Evolutionary conservation across 2,113 vertebrate species (phyloP).

Genomic region (Condylura cristata): DNA sequence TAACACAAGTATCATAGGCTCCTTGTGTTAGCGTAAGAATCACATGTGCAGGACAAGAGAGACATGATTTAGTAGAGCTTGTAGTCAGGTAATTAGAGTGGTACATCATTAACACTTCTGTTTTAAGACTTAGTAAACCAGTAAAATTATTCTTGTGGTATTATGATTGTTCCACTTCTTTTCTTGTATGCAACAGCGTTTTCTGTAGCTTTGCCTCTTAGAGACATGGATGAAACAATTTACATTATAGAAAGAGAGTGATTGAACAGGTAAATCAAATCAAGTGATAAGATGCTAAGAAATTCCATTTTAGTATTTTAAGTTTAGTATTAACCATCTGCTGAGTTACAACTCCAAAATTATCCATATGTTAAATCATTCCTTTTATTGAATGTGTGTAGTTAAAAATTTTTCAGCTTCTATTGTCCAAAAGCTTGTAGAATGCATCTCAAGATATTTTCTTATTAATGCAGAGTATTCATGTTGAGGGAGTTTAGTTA

Average conservation of each 20-base stretch:
- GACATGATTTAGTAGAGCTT: neutral
- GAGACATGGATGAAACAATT: neutral
- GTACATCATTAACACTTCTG: neutral
- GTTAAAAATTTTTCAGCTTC: slow-evolving; percentile 66
- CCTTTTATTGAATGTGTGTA: slow-evolving; percentile 61
- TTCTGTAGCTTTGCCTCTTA: neutral
- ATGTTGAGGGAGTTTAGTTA: neutral
- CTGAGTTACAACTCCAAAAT: slow-evolving; percentile 65
- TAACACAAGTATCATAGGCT: neutral
- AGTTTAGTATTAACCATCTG: slow-evolving; percentile 82
- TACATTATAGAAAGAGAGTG: slow-evolving; percentile 1
- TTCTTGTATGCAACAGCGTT: neutral
- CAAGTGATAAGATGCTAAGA: slow-evolving; percentile 5
- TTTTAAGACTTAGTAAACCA: neutral
- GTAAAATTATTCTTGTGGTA: neutral
- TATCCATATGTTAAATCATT: slow-evolving; percentile 78
- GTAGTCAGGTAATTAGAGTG: neutral
- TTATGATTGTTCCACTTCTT: neutral
- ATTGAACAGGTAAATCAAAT: slow-evolving; percentile 50
- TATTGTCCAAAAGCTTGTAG: slow-evolving; percentile 69
- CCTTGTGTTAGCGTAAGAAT: neutral
- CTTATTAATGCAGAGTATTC: slow-evolving; percentile 33
- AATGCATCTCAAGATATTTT: slow-evolving; percentile 26
- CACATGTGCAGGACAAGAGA: neutral
- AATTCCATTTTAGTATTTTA: slow-evolving; percentile 60